These are phyloP conservation scores for Tribolium castaneum DNA, from an alignment of 1,140 invertebrate genomes.

Conservation along the genomic window DNA sequence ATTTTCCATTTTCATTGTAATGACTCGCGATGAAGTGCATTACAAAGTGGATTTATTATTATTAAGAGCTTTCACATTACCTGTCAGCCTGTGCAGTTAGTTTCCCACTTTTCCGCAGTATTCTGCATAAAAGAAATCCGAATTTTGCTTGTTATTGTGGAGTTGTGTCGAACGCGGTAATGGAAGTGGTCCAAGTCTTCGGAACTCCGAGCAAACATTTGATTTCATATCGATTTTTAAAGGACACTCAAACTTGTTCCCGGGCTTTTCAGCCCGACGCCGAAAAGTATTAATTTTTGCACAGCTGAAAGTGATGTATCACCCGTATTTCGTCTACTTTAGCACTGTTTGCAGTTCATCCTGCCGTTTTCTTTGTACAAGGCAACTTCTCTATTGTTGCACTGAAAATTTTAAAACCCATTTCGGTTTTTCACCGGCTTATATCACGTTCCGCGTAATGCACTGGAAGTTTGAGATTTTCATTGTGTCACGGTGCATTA, in stretches of 20 bases:
- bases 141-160: constrained; percentile 16
- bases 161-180: background rate
- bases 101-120: background rate
- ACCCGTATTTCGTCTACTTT: background rate
- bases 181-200: background rate
- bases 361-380: background rate
- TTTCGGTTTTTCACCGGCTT: constrained; percentile 4
- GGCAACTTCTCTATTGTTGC: background rate
- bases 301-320: background rate
- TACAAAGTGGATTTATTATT: constrained; percentile 1
- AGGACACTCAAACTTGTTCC: background rate
- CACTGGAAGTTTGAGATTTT: constrained; percentile 5
- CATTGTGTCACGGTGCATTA: background rate
- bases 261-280: background rate
- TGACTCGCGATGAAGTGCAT: background rate
- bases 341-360: background rate
- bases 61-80: background rate
- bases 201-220: background rate
- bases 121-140: constrained; percentile 3
- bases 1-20: constrained; percentile 16
- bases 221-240: background rate
- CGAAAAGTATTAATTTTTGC: background rate
- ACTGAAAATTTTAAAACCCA: constrained; percentile 24
- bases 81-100: background rate
- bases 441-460: constrained; percentile 4